Percentiles rank a stretch among this genome's conserved stretches.
Conservation (phyloP, 2,888 invertebrate species). For the Microctonus aethiopoides region DNA sequence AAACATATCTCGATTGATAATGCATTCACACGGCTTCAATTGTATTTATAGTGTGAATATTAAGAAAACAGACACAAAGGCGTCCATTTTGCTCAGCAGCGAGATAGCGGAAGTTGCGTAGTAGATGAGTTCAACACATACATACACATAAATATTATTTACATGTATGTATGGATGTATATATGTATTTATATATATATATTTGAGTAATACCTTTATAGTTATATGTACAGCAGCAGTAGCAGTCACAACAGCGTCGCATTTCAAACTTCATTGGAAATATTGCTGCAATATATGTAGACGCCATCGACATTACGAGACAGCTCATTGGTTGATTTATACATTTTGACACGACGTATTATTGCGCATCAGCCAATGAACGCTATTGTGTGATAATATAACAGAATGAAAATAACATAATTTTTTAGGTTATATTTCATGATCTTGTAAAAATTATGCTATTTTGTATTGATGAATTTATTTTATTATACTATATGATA, state of each 20-base stretch:
- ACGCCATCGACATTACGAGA: not conserved
- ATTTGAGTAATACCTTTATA: slow-evolving; percentile 29
- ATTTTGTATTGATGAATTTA: too few species aligned
- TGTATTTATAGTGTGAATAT: slow-evolving; percentile 64
- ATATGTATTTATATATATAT: slow-evolving; percentile 43
- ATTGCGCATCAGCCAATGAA: slow-evolving; percentile 6
- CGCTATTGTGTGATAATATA: not conserved
- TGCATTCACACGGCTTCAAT: slow-evolving; percentile 49
- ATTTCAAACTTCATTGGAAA: slow-evolving; percentile 39
- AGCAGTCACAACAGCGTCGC: slow-evolving; percentile 41
- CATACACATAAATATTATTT: not conserved
- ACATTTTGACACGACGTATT: not conserved
- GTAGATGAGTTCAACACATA: slow-evolving; percentile 49
- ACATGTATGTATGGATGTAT: not conserved
- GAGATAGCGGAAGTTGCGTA: slow-evolving; percentile 65
- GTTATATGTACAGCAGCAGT: slow-evolving; percentile 36
- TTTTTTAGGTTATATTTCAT: not conserved
- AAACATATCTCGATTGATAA: slow-evolving; percentile 54
- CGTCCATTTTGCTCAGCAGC: slow-evolving; percentile 67
- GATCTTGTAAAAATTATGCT: too few species aligned
- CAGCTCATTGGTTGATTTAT: slow-evolving; percentile 1
- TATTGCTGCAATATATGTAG: not conserved
- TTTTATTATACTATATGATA: too few species aligned
- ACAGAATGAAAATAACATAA: not conserved
- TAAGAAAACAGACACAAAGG: slow-evolving; percentile 68